Evolutionary conservation across 2,113 vertebrate species (phyloP), one percentile per base, ranked within the genome.

Genomic region (Heterochromis multidens): DNA sequence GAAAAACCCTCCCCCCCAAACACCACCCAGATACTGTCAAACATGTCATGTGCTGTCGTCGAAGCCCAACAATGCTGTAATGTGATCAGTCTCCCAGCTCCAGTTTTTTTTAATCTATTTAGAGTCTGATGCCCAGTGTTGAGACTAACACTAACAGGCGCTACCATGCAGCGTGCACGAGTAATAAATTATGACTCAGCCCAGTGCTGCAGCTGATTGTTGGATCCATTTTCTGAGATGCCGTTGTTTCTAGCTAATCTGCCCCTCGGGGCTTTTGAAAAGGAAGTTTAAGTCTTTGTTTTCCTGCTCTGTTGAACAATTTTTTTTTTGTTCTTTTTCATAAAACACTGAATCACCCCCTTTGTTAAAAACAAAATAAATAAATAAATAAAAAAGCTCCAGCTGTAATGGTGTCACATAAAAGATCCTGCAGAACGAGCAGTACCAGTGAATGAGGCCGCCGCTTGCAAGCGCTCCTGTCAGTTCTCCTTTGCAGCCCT

Each of bases 191-290:
- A 88, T 86, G 89, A 79, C 88, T 89, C 84, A 81, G 74, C 35
- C 60, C 76, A 81, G 31, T 6, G 70, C 79, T 6, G 82, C 65
- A 8, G 27, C 70, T 86, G 82, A 83, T 87, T 54, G 77, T 81
- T 83, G 84, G 84, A 92, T 92, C 60, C 37, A 46, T 84, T 91
- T 91, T 74, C 85, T 72, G 58, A 80, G 27, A 84, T 85, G 82
- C 81, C 10, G 40, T 87, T 88, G 82, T 87, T 82, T 88, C 79
- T 61, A 70, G 81, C 88, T 90, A 90, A 91, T 90, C 82, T 90
- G 52, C 56, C 81, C 88, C 90, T 65, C 12, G 23, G 84, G 92
- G 49, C 70, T 79, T 63, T 87, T 84, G 52, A 87, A 86, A 89
- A 62, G 85, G 59, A 93, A 90, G 86, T 88, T 91, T 57, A 33